These are phyloP conservation scores for Mellilla xanthometata DNA, from an alignment of 2,888 invertebrate genomes.

Conservation along the genomic window DNA sequence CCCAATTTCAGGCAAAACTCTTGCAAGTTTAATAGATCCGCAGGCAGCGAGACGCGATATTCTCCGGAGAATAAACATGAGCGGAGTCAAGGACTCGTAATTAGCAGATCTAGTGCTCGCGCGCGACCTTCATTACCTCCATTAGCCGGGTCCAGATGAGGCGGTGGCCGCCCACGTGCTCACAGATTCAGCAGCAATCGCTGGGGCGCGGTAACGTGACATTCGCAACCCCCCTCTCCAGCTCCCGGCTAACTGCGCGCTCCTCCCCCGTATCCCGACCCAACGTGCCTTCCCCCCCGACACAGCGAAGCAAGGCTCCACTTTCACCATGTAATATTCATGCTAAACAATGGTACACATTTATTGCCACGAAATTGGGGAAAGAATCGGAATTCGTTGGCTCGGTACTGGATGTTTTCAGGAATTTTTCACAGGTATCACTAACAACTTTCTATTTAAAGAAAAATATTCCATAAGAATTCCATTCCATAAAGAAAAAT, in stretches of 20 bases:
- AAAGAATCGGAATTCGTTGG: background rate
- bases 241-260: slow-evolving; percentile 30
- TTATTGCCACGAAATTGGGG: slow-evolving; percentile 10
- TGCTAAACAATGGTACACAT: slow-evolving; percentile 11
- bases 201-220: slow-evolving; percentile 48
- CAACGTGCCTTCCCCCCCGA: slow-evolving; percentile 46
- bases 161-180: slow-evolving; percentile 38
- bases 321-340: slow-evolving; percentile 22
- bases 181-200: slow-evolving; percentile 13
- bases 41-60: slow-evolving; percentile 16
- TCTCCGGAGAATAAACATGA: slow-evolving; percentile 12
- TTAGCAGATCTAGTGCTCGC: slow-evolving; percentile 37
- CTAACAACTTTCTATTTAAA: no score
- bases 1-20: no score
- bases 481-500: no score
- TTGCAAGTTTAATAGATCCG: no score
- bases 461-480: no score
- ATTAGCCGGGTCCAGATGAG: slow-evolving; percentile 42
- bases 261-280: slow-evolving; percentile 32
- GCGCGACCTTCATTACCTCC: slow-evolving; percentile 51
- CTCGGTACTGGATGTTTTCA: background rate
- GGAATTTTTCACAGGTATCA: no score
- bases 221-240: slow-evolving; percentile 45
- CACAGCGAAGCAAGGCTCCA: slow-evolving; percentile 35
- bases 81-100: slow-evolving; percentile 24